phyloP scores from a whole-genome alignment of 2,113 vertebrate genomes.

The Rhinopomastus cyanomelas region DNA sequence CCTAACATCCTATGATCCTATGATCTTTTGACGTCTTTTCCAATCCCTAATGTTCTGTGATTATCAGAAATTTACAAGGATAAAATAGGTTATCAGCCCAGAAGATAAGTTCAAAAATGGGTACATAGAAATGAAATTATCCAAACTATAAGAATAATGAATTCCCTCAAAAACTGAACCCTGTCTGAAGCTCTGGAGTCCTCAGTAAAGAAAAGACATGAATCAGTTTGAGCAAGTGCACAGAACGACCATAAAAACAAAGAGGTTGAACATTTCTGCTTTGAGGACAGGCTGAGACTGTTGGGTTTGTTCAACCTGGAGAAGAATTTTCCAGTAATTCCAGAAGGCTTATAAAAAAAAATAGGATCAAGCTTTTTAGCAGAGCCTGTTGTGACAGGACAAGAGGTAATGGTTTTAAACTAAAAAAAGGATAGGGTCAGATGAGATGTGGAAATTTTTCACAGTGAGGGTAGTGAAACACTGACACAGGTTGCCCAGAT shows the following conservation, averaged over 20 bases:
- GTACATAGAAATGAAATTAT: background rate
- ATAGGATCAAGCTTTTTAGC: background rate
- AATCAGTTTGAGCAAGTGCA: background rate
- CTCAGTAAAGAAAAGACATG: background rate
- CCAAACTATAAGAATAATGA: background rate
- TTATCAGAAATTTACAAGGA: background rate
- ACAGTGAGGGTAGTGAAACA: rapidly evolving
- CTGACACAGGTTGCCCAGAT: background rate
- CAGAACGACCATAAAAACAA: background rate
- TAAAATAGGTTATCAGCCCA: background rate
- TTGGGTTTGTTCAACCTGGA: too few species aligned
- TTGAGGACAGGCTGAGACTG: too few species aligned
- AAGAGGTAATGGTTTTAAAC: background rate
- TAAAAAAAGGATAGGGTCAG: too few species aligned
- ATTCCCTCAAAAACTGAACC: background rate
- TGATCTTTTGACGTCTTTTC: too few species aligned
- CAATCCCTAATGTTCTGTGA: too few species aligned
- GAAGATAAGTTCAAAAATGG: background rate
- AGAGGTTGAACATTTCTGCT: background rate
- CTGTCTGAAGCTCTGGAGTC: background rate
- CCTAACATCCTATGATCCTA: too few species aligned
- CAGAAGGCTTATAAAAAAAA: background rate
- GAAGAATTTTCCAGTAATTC: background rate
- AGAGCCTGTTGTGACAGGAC: background rate
- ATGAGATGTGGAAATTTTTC: background rate